Percentiles rank a stretch among this genome's conserved stretches.
Evolutionary conservation across 2,888 invertebrate genomes (phyloP).

Genomic region (Nephrotoma guestfalica): DNA sequence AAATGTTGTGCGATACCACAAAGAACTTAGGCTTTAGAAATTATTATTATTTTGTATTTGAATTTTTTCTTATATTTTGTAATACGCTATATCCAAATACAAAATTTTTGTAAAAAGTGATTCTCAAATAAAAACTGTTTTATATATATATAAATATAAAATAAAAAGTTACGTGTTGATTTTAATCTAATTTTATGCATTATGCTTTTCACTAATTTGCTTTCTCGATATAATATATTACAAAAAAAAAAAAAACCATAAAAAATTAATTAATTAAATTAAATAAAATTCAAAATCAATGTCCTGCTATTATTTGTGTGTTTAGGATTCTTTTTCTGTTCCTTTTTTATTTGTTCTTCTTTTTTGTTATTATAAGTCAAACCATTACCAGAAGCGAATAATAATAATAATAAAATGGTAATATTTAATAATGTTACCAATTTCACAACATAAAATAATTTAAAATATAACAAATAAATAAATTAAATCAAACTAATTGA

Average conservation of each 20-base stretch:
- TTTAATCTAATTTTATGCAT: background rate
- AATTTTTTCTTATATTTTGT: background rate
- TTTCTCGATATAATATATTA: background rate
- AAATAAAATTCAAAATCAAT: background rate
- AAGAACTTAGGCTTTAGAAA: background rate
- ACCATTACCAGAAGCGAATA: constrained; percentile 21
- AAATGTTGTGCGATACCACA: background rate
- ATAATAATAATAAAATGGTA: background rate
- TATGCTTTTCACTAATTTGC: background rate
- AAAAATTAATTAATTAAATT: background rate
- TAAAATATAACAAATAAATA: background rate
- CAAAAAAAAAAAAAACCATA: background rate
- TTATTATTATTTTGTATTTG: background rate
- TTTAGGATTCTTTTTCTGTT: background rate
- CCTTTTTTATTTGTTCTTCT: background rate
- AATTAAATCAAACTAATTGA: background rate
- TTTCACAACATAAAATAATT: background rate
- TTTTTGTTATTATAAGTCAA: constrained; percentile 16
- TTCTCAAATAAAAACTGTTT: background rate
- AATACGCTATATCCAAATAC: background rate
- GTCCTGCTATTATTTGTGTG: background rate
- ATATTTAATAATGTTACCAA: background rate
- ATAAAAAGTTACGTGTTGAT: background rate
- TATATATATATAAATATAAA: background rate
- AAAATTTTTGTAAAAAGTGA: background rate